phyloP scores from a whole-genome alignment of 2,797 vertebrate species.

The Heterohyrax brucei region DNA sequence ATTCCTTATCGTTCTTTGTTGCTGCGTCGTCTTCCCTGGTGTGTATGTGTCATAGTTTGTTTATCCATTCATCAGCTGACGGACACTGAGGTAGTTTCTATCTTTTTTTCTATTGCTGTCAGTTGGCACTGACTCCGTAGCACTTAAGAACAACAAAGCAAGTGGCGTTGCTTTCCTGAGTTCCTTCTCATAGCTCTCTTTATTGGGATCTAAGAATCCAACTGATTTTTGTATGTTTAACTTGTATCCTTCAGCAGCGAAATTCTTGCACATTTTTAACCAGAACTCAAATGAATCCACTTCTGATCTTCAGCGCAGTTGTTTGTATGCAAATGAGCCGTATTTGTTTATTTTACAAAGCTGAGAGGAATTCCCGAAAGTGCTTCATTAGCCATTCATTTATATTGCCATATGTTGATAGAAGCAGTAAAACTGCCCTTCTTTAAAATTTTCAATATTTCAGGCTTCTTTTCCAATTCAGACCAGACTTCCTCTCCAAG shows the following conservation, averaged over 20 bases:
- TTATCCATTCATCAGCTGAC: too few relatives aligned
- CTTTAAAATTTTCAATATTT: constrained; percentile 65
- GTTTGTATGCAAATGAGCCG: constrained; percentile 67
- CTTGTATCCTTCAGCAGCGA: background rate
- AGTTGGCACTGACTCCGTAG: too few relatives aligned
- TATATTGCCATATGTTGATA: constrained; percentile 37
- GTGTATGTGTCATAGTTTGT: too few relatives aligned
- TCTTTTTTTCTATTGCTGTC: too few relatives aligned
- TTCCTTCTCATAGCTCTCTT: too few relatives aligned
- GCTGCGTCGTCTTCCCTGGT: too few relatives aligned
- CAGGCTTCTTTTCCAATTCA: constrained; percentile 73
- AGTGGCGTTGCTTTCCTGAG: too few relatives aligned
- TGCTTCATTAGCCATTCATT: constrained; percentile 28
- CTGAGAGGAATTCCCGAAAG: constrained; percentile 67
- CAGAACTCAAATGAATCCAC: background rate
- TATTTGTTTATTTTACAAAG: constrained; percentile 67
- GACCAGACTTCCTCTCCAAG: constrained; percentile 62
- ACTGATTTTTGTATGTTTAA: too few relatives aligned
- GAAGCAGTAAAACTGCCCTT: constrained; percentile 74
- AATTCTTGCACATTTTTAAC: constrained; percentile 44
- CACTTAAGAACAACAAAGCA: too few relatives aligned
- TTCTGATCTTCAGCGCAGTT: constrained; percentile 2
- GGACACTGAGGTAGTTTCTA: too few relatives aligned
- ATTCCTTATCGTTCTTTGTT: too few relatives aligned
- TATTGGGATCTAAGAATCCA: too few relatives aligned